These are phyloP conservation scores for Athene noctua DNA, from an alignment of 2,113 vertebrate genomes.

Conservation along the genomic window DNA sequence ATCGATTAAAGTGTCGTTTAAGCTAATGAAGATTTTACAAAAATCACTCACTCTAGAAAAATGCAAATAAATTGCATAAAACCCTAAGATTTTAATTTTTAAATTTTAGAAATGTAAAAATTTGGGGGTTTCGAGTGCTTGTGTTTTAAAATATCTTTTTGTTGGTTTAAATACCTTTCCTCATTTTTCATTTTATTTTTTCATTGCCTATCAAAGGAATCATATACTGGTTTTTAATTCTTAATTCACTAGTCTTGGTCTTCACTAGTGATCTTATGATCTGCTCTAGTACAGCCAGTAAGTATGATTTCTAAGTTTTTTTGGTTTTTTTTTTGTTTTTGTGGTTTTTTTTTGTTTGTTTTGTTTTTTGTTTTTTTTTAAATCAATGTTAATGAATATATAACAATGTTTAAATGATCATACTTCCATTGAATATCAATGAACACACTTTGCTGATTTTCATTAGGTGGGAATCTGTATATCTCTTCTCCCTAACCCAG, in stretches of 20 bases:
- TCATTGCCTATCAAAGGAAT: not conserved
- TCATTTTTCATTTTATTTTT: not conserved
- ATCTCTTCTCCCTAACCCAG: not conserved
- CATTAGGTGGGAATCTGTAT: not conserved
- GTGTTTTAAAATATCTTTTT: not conserved
- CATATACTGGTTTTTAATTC: not conserved
- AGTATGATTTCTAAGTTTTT: not conserved
- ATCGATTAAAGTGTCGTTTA: not conserved
- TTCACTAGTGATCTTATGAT: not conserved
- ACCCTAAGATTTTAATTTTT: not conserved
- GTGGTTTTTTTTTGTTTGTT: too few relatives aligned
- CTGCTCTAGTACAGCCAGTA: not conserved
- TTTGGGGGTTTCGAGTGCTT: accelerated
- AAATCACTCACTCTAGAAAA: not conserved
- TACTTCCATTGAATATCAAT: not conserved
- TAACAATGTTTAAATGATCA: not conserved
- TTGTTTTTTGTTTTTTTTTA: too few relatives aligned
- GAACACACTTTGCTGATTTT: not conserved
- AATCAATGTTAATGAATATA: not conserved
- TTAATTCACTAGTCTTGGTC: not conserved
- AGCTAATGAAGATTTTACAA: not conserved
- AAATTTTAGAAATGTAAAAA: not conserved
- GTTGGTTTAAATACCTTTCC: not conserved
- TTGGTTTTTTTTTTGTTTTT: too few relatives aligned
- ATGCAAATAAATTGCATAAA: not conserved